Percentiles rank a stretch among this genome's conserved stretches.
phyloP scores from a whole-genome alignment of 92 coral and sea anemone species.

The Actinernus sp. region DNA sequence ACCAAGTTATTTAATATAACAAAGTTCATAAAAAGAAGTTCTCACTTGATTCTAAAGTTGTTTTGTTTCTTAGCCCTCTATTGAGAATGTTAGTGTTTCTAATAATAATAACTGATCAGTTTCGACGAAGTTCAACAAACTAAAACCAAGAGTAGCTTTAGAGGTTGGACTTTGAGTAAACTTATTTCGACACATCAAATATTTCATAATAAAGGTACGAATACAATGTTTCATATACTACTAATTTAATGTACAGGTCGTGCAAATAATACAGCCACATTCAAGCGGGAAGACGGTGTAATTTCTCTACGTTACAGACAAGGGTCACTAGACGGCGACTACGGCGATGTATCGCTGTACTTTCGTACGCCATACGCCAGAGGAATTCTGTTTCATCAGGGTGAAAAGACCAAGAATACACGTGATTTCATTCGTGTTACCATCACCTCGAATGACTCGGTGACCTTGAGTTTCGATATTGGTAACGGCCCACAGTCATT shows the following conservation, averaged over 20 bases:
- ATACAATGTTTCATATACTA: too few relatives aligned
- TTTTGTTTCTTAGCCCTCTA: too few relatives aligned
- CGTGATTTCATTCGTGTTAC: slow-evolving; percentile 64
- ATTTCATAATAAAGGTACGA: too few relatives aligned
- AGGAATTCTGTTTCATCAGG: slow-evolving; percentile 78
- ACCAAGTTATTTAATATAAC: too few relatives aligned
- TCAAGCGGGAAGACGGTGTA: slow-evolving; percentile 80
- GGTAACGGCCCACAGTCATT: slow-evolving; percentile 55
- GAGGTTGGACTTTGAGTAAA: too few relatives aligned
- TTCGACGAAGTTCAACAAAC: too few relatives aligned
- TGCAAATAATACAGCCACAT: slow-evolving; percentile 82
- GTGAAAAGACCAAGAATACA: slow-evolving; percentile 51
- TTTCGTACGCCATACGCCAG: slow-evolving; percentile 80
- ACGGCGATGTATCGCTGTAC: slow-evolving; percentile 70
- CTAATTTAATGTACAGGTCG: slow-evolving; percentile 53
- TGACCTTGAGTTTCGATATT: slow-evolving; percentile 59
- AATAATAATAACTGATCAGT: too few relatives aligned
- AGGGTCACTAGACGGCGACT: slow-evolving; percentile 51
- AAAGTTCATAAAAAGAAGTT: too few relatives aligned
- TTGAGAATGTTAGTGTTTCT: too few relatives aligned
- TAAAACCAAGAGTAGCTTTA: too few relatives aligned
- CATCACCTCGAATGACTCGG: slow-evolving; percentile 60
- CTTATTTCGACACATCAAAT: too few relatives aligned
- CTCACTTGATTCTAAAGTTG: too few relatives aligned
- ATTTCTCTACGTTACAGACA: slow-evolving; percentile 39